Percentiles rank a stretch among this genome's conserved stretches.
phyloP scores from a whole-genome alignment of 2,113 vertebrate species.

The Clarias macrocephalus region DNA sequence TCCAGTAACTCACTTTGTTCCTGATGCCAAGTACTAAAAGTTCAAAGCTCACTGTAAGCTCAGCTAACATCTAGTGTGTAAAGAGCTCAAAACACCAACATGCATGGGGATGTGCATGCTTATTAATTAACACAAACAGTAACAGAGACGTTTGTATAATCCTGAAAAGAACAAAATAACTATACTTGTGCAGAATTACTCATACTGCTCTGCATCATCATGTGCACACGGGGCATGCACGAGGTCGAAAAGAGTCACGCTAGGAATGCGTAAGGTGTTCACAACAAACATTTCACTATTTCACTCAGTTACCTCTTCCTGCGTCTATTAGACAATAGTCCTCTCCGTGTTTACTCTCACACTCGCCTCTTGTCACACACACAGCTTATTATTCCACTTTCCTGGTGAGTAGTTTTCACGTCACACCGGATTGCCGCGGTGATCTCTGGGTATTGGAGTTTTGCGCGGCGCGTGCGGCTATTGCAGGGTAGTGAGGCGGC shows the following conservation, averaged over 20 bases:
- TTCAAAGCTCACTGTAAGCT: not conserved
- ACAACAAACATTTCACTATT: too few relatives aligned
- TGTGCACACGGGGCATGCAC: not conserved
- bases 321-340: not conserved
- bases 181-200: not conserved
- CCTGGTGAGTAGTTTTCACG: slow-evolving; percentile 40
- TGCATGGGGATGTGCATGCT: not conserved
- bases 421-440: slow-evolving; percentile 24
- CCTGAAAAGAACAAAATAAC: not conserved
- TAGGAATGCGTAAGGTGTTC: not conserved
- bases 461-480: slow-evolving; percentile 1
- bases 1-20: not conserved
- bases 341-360: slow-evolving; percentile 26
- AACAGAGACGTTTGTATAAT: not conserved
- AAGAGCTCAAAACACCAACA: not conserved
- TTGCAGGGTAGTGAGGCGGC: too few relatives aligned
- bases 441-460: slow-evolving; percentile 57
- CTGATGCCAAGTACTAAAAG: slow-evolving; percentile 3
- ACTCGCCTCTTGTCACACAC: slow-evolving; percentile 18
- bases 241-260: not conserved
- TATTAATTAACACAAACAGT: too few relatives aligned
- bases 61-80: not conserved
- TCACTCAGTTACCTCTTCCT: slow-evolving; percentile 37
- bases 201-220: not conserved
- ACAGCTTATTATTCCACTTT: not conserved